phyloP scores from a whole-genome alignment of 2,113 vertebrate genomes.

The Melanocharis versteri region DNA sequence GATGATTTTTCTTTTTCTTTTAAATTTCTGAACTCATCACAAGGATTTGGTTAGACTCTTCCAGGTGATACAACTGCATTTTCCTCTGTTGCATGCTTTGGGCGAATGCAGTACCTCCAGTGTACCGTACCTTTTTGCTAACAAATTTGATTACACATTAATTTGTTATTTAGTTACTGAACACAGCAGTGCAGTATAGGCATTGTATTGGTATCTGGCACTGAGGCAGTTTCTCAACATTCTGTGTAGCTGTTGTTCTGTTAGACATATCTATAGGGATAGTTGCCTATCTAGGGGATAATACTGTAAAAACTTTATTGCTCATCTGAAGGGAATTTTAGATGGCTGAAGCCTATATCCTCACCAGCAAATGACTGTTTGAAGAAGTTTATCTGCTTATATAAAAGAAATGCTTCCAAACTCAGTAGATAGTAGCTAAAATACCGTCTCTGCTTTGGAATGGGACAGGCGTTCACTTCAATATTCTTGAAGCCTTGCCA shows the following conservation, averaged over 20 bases:
- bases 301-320: neutral
- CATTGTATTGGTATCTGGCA: neutral
- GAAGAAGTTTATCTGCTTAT: neutral
- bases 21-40: neutral
- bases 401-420: neutral
- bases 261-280: neutral
- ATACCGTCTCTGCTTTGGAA: neutral
- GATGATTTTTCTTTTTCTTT: too few species aligned
- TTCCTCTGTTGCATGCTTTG: neutral
- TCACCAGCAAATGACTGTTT: neutral
- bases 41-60: neutral
- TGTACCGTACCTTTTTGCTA: neutral
- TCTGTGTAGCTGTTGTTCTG: neutral
- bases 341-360: neutral
- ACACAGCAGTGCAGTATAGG: neutral
- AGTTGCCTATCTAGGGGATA: neutral
- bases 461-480: neutral
- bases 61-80: neutral
- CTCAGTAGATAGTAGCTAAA: neutral
- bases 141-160: neutral
- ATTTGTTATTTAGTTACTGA: neutral
- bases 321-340: neutral
- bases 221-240: neutral
- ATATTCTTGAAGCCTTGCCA: neutral
- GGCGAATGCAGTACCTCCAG: neutral